phyloP scores from a whole-genome alignment of 2,113 vertebrate genomes.

The Theristicus caerulescens region DNA sequence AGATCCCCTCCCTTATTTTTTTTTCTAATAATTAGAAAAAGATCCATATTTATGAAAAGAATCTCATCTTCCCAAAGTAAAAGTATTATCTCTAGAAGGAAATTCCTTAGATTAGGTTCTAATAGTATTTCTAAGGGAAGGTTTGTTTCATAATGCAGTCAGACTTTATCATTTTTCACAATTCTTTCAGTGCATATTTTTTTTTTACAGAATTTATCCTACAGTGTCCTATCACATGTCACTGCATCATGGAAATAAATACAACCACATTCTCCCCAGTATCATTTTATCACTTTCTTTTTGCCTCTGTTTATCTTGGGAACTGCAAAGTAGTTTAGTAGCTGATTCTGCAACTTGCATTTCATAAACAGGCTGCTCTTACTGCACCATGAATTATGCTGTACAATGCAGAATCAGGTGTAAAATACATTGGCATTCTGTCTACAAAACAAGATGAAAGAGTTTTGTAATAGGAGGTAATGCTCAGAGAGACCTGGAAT shows the following conservation, averaged over 20 bases:
- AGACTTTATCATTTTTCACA: neutral
- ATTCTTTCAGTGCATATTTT: neutral
- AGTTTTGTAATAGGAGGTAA: neutral
- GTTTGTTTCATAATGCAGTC: neutral
- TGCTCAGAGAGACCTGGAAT: neutral
- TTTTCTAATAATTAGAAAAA: neutral
- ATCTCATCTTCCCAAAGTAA: neutral
- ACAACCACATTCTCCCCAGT: neutral
- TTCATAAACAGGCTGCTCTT: neutral
- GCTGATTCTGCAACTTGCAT: neutral
- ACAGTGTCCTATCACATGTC: neutral
- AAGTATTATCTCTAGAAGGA: neutral
- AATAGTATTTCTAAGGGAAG: neutral
- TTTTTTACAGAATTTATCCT: neutral
- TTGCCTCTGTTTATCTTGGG: neutral
- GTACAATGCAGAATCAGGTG: neutral
- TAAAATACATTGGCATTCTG: neutral
- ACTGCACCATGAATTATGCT: neutral
- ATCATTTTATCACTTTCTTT: neutral
- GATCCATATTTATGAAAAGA: neutral
- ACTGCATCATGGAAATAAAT: neutral
- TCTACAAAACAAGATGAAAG: neutral
- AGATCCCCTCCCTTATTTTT: neutral
- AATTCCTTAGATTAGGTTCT: neutral
- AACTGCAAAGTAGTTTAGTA: neutral